Conservation (phyloP, 2,888 invertebrate species). For the Mesorhabditis spiculigera region DNA sequence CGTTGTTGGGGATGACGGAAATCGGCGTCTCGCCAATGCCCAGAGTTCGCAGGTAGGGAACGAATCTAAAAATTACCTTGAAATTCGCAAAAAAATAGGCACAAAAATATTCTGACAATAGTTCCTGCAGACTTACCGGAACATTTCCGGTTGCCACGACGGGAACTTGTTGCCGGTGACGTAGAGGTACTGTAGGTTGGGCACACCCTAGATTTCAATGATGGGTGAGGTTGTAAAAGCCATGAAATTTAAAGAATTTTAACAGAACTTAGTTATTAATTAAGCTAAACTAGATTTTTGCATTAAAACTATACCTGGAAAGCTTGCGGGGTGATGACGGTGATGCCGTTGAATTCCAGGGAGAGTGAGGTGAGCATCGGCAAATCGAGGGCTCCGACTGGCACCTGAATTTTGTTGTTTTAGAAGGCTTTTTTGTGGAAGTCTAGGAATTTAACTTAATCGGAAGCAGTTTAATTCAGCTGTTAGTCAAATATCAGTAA, state of each 20-base stretch:
- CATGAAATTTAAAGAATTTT: neutral
- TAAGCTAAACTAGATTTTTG: neutral
- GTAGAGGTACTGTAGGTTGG: slow-evolving; percentile 57
- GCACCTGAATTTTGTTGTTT: slow-evolving; percentile 36
- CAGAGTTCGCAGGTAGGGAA: slow-evolving; percentile 50
- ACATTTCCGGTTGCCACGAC: slow-evolving; percentile 56
- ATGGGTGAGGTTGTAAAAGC: neutral
- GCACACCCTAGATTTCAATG: slow-evolving; percentile 25
- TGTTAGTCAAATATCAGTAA: slow-evolving; percentile 12
- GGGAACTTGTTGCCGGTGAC: slow-evolving; percentile 58
- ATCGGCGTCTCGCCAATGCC: slow-evolving; percentile 59
- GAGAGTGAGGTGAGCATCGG: slow-evolving; percentile 55
- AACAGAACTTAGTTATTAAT: neutral
- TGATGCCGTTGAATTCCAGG: slow-evolving; percentile 57
- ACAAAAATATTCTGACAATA: neutral
- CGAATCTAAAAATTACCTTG: slow-evolving; percentile 23
- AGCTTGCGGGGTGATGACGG: slow-evolving; percentile 53
- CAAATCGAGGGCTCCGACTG: slow-evolving; percentile 56
- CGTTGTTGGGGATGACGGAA: slow-evolving; percentile 54
- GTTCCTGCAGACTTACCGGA: slow-evolving; percentile 22
- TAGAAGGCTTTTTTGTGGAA: too few relatives aligned
- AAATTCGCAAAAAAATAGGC: slow-evolving; percentile 37
- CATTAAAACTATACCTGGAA: slow-evolving; percentile 36
- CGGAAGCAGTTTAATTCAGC: slow-evolving; percentile 9
- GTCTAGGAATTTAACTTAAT: slow-evolving; percentile 3